Evolutionary conservation across 35 echinoderm and acorn worm genomes (phyloP), one percentile per base, ranked within the genome.

Genomic region (Apostichopus japonicus): DNA sequence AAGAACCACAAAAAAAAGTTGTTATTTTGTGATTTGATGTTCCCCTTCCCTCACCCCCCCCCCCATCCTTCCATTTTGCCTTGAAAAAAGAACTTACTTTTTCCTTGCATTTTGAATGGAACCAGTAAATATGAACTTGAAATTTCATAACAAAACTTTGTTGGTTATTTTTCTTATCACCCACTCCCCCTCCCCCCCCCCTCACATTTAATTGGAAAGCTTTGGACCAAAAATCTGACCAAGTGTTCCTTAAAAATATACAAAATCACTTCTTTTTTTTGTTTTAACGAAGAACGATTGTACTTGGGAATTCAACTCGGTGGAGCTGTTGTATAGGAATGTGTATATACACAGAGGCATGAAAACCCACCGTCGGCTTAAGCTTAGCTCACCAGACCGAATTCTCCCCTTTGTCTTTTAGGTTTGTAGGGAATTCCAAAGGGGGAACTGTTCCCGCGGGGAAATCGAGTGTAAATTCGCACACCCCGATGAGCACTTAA

Each of bases 401-500:
- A 82, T 52, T 82, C 79, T 82, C 27, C 79, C 79, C 9, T 82
- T 52, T 82, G 54, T 82, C 51, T 82, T 52, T 57, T 94, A 99
- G 97, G 97, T 99, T n/a, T 99, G 97, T 91, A 94, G 97, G 86
- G 97, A 99, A 93, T 99, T 93, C 86, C 97, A 99, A 86, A 87
- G 97, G 81, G 97, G 95, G 56, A 96, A 94, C 92, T 99, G 97
- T 88, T 95, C 97, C 56, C 97, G 97, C 61, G 96, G 96, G 80
- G 96, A 98, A 88, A 91, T 92, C n/a, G 97, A 99, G 86, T 99
- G 97, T 77, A 99, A 99, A 94, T 99, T 99, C 91, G 97, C 97
- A 51, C 97, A 99, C 95, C 97, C 97, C 65, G 93, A 92, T 63
- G 97, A 99, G 82, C 93, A 96, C 55, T 92, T 95, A 58, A 95